Evolutionary conservation across 2,888 invertebrate species (phyloP).

Genomic region (Deroplatys truncata): DNA sequence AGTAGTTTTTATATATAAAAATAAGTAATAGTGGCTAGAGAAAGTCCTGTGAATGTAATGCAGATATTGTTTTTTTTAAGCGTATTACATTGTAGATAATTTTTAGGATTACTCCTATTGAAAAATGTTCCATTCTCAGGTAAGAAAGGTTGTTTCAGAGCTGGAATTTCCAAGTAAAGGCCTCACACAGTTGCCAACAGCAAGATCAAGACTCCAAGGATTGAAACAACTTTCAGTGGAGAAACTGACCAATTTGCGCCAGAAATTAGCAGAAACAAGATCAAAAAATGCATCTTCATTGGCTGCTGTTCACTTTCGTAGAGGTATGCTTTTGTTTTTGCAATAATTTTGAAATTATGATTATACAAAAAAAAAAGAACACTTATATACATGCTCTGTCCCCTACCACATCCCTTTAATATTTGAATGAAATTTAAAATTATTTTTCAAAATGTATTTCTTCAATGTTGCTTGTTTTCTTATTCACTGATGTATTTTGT

Average conservation of each 20-base stretch:
- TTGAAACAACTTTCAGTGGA: slow-evolving; percentile 66
- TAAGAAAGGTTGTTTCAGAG: not conserved
- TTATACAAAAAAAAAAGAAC: too few relatives aligned
- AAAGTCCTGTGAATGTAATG: too few relatives aligned
- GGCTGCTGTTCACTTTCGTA: slow-evolving; percentile 21
- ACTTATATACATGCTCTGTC: too few relatives aligned
- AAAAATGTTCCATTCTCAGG: too few relatives aligned
- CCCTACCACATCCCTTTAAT: too few relatives aligned
- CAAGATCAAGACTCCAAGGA: slow-evolving; percentile 56
- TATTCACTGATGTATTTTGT: too few relatives aligned
- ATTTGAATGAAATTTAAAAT: too few relatives aligned
- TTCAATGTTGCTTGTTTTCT: too few relatives aligned
- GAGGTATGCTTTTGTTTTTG: slow-evolving; percentile 31
- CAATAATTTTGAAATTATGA: not conserved
- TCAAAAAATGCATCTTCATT: slow-evolving; percentile 36
- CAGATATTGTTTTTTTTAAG: rapidly evolving
- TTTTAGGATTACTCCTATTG: too few relatives aligned
- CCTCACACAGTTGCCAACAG: slow-evolving; percentile 33
- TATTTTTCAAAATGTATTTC: too few relatives aligned
- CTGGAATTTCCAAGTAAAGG: not conserved
- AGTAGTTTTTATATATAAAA: too few relatives aligned
- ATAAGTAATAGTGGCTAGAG: too few relatives aligned
- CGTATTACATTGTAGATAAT: not conserved
- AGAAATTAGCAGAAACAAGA: slow-evolving; percentile 55
- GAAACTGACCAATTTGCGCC: slow-evolving; percentile 60